Conservation (phyloP, 2,113 vertebrate species). For the Vulpes lagopus region DNA sequence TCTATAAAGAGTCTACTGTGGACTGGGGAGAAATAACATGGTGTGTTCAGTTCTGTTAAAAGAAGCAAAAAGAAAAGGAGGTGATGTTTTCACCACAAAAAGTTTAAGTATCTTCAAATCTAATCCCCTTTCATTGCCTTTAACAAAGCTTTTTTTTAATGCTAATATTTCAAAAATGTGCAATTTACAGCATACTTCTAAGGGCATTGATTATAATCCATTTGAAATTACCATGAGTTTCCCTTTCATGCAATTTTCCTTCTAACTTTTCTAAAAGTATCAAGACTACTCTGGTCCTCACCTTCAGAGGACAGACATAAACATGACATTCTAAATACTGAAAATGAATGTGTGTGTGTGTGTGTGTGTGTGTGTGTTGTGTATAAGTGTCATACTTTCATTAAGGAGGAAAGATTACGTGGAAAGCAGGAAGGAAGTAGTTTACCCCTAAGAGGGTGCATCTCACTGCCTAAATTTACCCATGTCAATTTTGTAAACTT, state of each 20-base stretch:
- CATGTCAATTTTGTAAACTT: background rate
- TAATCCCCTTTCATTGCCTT: background rate
- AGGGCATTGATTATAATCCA: background rate
- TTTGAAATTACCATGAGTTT: background rate
- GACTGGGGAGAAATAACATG: background rate
- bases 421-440: background rate
- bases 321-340: background rate
- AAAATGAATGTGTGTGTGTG: background rate
- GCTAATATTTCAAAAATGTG: background rate
- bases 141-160: conserved; percentile 9
- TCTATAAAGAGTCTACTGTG: background rate
- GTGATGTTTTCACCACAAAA: conserved; percentile 15
- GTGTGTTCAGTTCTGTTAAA: background rate
- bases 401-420: background rate
- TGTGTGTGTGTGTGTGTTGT: background rate
- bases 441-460: background rate
- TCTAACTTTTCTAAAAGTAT: conserved; percentile 39
- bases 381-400: background rate
- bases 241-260: conserved; percentile 19
- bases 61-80: background rate
- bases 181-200: background rate
- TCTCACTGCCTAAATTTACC: background rate
- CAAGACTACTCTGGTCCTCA: background rate
- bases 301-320: background rate
- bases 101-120: background rate